Conservation (phyloP, 1,140 invertebrate genomes). For the Latrodectus geometricus region DNA sequence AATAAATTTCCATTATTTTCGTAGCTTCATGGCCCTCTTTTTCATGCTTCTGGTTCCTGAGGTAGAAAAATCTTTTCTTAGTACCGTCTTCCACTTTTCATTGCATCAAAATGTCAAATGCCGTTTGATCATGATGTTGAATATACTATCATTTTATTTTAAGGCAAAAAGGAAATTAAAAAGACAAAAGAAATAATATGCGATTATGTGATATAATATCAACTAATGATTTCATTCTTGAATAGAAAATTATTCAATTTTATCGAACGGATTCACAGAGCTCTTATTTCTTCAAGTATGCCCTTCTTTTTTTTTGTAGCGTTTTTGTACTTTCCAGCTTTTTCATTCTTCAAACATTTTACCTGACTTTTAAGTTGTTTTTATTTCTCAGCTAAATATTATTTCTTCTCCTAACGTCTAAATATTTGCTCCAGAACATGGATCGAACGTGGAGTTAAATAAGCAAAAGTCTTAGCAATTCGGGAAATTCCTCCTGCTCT, state of each 20-base stretch:
- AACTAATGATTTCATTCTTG: slow-evolving; percentile 15
- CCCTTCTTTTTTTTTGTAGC: not conserved
- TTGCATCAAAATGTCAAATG: slow-evolving; percentile 22
- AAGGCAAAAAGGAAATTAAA: slow-evolving; percentile 19
- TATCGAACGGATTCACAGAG: not conserved
- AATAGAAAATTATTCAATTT: slow-evolving; percentile 9
- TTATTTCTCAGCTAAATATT: slow-evolving; percentile 39
- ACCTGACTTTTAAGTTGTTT: slow-evolving; percentile 28
- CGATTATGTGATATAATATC: slow-evolving; percentile 16
- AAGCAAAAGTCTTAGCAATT: slow-evolving; percentile 11
- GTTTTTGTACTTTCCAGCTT: slow-evolving; percentile 11
- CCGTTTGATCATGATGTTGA: slow-evolving; percentile 27
- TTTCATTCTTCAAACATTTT: not conserved
- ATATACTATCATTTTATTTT: not conserved
- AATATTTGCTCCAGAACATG: slow-evolving; percentile 25
- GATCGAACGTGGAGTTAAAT: slow-evolving; percentile 35
- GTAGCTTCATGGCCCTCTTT: too few species aligned
- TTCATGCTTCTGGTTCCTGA: too few species aligned
- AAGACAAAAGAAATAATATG: slow-evolving; percentile 2
- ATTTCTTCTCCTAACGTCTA: slow-evolving; percentile 20
- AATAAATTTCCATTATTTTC: slow-evolving; percentile 19
- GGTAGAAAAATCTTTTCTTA: too few species aligned
- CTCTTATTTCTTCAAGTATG: not conserved
- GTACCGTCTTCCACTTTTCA: too few species aligned
- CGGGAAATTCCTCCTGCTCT: not conserved